Conservation (phyloP, 2,888 invertebrate species). For the Aleiodes alternator region DNA sequence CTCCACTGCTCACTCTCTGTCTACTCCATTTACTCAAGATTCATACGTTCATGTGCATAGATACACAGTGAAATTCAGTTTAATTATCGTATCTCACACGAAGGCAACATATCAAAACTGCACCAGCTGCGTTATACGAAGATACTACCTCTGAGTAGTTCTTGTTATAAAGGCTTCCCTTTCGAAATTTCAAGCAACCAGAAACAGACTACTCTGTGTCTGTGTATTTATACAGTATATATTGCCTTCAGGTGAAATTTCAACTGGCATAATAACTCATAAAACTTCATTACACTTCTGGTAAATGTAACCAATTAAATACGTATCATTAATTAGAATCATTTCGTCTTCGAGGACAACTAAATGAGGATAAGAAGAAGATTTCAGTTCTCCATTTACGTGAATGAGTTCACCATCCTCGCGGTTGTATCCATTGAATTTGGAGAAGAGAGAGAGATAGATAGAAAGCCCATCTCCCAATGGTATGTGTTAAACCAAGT, state of each 20-base stretch:
- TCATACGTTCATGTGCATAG: slow-evolving; percentile 2
- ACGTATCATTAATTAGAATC: slow-evolving; percentile 40
- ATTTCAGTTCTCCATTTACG: neutral
- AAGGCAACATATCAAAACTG: slow-evolving; percentile 26
- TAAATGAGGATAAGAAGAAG: neutral
- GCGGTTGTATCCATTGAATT: slow-evolving; percentile 21
- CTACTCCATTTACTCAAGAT: slow-evolving; percentile 6
- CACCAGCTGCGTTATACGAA: slow-evolving; percentile 21
- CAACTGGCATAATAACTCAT: slow-evolving; percentile 3
- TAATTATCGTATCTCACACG: slow-evolving; percentile 41
- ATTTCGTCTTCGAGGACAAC: slow-evolving; percentile 18
- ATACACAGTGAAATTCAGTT: slow-evolving; percentile 27
- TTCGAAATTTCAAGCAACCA: neutral
- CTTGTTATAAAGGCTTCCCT: neutral
- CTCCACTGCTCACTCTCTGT: neutral
- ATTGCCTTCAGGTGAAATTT: neutral
- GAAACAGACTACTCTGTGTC: too few species aligned
- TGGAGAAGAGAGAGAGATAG: neutral
- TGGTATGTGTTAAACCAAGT: slow-evolving; percentile 39
- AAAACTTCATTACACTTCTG: neutral
- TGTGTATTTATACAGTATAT: neutral
- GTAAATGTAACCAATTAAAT: slow-evolving; percentile 38
- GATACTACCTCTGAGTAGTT: neutral
- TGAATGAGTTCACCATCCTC: slow-evolving; percentile 3
- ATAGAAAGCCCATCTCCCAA: neutral